A percentile compares a stretch with the other conserved stretches of the same genome.
These are phyloP conservation scores for Rhea pennata DNA, from an alignment of 2,113 vertebrate genomes.

Conservation along the genomic window DNA sequence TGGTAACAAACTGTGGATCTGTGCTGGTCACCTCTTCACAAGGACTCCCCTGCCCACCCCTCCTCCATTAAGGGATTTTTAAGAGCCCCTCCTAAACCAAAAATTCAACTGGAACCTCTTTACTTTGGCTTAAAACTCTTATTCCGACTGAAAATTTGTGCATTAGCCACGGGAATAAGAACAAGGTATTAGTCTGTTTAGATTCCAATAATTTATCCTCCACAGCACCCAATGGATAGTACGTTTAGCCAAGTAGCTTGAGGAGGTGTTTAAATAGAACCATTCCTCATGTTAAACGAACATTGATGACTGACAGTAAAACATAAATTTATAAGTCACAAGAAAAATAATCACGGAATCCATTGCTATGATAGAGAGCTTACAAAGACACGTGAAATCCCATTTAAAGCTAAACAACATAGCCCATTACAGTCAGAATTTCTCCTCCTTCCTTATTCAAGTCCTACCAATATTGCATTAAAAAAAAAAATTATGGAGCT, in stretches of 20 bases:
- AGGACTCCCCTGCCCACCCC: background rate
- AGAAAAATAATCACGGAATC: constrained; percentile 53
- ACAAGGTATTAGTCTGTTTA: constrained; percentile 63
- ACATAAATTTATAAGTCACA: constrained; percentile 37
- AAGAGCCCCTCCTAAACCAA: background rate
- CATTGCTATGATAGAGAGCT: background rate
- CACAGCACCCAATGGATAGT: constrained; percentile 45
- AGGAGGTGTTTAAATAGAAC: constrained; percentile 64
- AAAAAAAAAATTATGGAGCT: background rate
- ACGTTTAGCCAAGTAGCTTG: constrained; percentile 57
- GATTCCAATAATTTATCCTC: constrained; percentile 62
- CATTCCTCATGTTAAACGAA: constrained; percentile 52
- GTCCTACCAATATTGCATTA: background rate
- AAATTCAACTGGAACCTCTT: constrained; percentile 7
- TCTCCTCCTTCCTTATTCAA: background rate
- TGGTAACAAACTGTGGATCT: background rate
- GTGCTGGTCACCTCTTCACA: background rate
- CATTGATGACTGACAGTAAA: constrained; percentile 53
- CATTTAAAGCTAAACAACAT: background rate
- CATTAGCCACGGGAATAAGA: constrained; percentile 59
- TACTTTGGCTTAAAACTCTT: background rate
- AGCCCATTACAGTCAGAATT: background rate
- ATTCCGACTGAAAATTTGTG: constrained; percentile 6
- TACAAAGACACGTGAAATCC: background rate
- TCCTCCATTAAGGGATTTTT: background rate